A percentile compares a stretch with the other conserved stretches of the same genome.
phyloP scores from a whole-genome alignment of 2,888 invertebrate genomes.

The Miltochrista miniata region DNA sequence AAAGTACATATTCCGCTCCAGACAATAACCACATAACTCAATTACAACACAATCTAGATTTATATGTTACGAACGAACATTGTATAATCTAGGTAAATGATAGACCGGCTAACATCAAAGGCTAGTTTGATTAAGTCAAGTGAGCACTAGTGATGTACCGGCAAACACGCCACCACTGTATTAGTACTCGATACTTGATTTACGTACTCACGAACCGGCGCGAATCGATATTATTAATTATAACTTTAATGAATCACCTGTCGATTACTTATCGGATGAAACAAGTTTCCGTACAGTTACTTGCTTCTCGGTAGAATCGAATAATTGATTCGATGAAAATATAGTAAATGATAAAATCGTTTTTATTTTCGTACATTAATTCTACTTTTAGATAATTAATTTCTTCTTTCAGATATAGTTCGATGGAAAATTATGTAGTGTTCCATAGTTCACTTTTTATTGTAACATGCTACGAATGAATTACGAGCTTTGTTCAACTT shows the following conservation, averaged over 20 bases:
- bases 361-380: too few species aligned
- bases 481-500: slow-evolving; percentile 66
- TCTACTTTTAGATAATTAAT: slow-evolving; percentile 1
- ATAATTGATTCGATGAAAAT: slow-evolving; percentile 4
- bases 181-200: slow-evolving; percentile 5
- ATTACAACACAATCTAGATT: neutral
- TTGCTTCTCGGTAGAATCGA: slow-evolving; percentile 4
- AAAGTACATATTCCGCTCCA: too few species aligned
- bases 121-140: slow-evolving; percentile 35
- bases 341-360: slow-evolving; percentile 3
- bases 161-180: slow-evolving; percentile 31
- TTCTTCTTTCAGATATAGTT: slow-evolving; percentile 5
- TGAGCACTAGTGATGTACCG: slow-evolving; percentile 24
- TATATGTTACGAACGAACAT: slow-evolving; percentile 12
- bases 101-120: slow-evolving; percentile 34
- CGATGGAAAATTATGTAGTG: slow-evolving; percentile 6
- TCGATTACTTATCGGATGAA: slow-evolving; percentile 11
- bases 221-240: slow-evolving; percentile 19
- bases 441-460: slow-evolving; percentile 46
- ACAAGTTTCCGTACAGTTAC: slow-evolving; percentile 11
- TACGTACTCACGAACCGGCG: slow-evolving; percentile 7
- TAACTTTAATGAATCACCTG: slow-evolving; percentile 16
- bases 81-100: slow-evolving; percentile 22
- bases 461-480: slow-evolving; percentile 35
- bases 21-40: neutral